Evolutionary conservation across 1,140 invertebrate genomes (phyloP).

Genomic region (Homalodisca vitripennis): DNA sequence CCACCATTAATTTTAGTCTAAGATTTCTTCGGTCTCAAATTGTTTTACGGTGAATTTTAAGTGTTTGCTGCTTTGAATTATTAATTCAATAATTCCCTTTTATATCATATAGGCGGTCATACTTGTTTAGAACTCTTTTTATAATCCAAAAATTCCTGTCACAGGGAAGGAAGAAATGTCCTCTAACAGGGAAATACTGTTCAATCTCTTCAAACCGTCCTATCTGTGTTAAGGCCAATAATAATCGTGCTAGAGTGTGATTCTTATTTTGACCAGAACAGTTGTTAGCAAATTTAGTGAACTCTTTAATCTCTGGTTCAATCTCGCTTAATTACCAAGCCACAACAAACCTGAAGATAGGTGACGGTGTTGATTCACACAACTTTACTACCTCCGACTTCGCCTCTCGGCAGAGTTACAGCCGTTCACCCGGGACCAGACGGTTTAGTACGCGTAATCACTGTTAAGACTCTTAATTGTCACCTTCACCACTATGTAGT

Average conservation of each 20-base stretch:
- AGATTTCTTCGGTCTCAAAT: constrained; percentile 24
- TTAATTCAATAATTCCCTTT: neutral
- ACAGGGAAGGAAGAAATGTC: constrained; percentile 37
- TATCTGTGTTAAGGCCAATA: constrained; percentile 20
- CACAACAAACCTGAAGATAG: too few species aligned
- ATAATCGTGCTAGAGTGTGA: constrained; percentile 31
- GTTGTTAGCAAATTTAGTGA: constrained; percentile 48
- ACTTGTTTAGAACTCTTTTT: constrained; percentile 33
- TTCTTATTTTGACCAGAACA: constrained; percentile 50
- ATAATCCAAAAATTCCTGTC: constrained; percentile 36
- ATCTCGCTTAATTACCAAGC: constrained; percentile 35
- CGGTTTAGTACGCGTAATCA: too few species aligned
- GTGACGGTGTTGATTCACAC: too few species aligned
- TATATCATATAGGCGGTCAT: constrained; percentile 27
- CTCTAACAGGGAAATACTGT: constrained; percentile 34
- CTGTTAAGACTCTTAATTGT: too few species aligned
- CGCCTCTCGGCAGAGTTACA: too few species aligned
- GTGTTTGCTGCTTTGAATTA: neutral
- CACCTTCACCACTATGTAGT: too few species aligned
- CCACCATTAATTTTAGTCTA: constrained; percentile 38
- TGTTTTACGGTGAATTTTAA: constrained; percentile 28
- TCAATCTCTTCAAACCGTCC: constrained; percentile 26
- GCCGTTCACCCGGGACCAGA: too few species aligned
- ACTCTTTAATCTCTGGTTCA: constrained; percentile 40
- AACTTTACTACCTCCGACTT: too few species aligned